Evolutionary conservation across 2,797 vertebrate genomes (phyloP).

Genomic region (Adrianichthys oophorus): DNA sequence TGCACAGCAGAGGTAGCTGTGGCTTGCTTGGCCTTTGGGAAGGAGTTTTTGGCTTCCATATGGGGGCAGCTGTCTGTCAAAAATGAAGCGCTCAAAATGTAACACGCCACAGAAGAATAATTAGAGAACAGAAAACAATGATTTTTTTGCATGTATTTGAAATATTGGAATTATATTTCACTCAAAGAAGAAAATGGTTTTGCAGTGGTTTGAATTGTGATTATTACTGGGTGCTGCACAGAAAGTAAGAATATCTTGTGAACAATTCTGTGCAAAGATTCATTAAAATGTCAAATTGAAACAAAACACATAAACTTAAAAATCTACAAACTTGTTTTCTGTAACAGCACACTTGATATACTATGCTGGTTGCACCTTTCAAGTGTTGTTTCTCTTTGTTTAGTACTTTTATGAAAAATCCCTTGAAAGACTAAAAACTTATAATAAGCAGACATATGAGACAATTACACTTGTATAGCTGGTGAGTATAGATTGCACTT

Average conservation of each 20-base stretch:
- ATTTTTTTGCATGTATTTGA: conserved; percentile 61
- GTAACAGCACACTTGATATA: neutral
- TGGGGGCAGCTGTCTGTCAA: conserved; percentile 79
- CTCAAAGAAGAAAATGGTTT: conserved; percentile 50
- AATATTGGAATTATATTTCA: conserved; percentile 47
- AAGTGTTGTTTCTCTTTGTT: neutral
- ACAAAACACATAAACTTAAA: neutral
- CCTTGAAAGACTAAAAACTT: neutral
- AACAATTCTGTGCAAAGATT: neutral
- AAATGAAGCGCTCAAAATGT: conserved; percentile 64
- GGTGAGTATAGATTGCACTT: too few species aligned
- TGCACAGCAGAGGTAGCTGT: conserved; percentile 63
- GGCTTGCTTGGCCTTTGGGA: conserved; percentile 72
- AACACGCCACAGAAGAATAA: conserved; percentile 63
- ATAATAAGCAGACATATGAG: neutral
- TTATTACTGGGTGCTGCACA: conserved; percentile 26
- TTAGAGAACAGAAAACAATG: conserved; percentile 69
- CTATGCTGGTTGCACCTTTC: neutral
- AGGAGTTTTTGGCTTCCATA: conserved; percentile 77
- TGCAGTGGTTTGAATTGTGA: conserved; percentile 38
- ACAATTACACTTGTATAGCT: too few species aligned
- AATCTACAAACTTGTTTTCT: neutral
- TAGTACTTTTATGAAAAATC: neutral
- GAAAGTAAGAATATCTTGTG: conserved; percentile 16
- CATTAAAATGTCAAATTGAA: too few species aligned